phyloP scores from a whole-genome alignment of 2,888 invertebrate species.

The Dynastes tityus region DNA sequence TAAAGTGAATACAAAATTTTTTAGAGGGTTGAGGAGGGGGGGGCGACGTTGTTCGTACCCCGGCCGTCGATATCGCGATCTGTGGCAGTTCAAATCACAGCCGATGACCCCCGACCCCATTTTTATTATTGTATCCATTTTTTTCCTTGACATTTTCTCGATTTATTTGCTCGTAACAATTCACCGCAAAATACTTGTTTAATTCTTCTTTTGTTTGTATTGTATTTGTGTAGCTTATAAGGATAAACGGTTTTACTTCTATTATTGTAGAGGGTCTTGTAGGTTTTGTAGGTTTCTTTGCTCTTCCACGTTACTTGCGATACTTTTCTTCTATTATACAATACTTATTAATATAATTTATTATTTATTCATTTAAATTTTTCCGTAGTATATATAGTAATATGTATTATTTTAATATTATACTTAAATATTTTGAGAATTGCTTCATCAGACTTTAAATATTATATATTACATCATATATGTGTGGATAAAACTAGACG shows the following conservation, averaged over 20 bases:
- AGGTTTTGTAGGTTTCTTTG: constrained; percentile 53
- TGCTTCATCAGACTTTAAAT: constrained; percentile 71
- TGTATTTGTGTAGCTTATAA: neutral
- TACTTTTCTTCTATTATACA: constrained; percentile 58
- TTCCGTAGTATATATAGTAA: constrained; percentile 50
- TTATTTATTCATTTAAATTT: constrained; percentile 59
- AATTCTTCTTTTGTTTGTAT: constrained; percentile 54
- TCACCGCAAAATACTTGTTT: constrained; percentile 56
- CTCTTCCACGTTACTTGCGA: constrained; percentile 64
- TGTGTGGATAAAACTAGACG: neutral
- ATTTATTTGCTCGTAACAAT: constrained; percentile 13
- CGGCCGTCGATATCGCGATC: constrained; percentile 61
- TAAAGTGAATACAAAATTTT: neutral
- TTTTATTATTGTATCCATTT: constrained; percentile 44
- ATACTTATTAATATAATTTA: constrained; percentile 54
- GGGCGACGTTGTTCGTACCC: constrained; percentile 34
- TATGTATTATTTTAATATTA: constrained; percentile 43
- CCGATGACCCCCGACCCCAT: constrained; percentile 67
- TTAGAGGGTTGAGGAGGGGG: neutral
- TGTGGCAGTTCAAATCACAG: constrained; percentile 71
- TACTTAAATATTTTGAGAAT: constrained; percentile 71
- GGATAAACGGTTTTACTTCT: neutral
- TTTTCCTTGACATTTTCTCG: neutral
- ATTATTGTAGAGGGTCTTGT: too few relatives aligned
- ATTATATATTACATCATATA: constrained; percentile 65